These are phyloP conservation scores for Musca domestica DNA, from an alignment of 1,140 invertebrate genomes.

Conservation along the genomic window DNA sequence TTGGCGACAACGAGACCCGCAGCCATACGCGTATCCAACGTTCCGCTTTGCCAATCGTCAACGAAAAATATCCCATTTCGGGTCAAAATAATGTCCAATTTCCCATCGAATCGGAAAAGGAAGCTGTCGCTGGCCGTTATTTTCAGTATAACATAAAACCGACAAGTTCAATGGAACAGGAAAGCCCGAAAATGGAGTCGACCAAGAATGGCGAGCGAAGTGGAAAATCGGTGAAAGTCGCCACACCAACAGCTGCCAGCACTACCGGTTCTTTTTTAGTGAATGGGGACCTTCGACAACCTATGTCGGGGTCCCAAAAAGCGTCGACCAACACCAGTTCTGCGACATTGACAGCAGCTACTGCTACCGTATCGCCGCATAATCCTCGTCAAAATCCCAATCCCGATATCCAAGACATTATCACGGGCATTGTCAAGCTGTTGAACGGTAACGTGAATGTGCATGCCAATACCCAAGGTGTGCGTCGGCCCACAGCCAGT, in stretches of 20 bases:
- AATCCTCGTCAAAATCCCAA: constrained; percentile 55
- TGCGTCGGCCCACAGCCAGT: constrained; percentile 57
- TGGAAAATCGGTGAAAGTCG: constrained; percentile 31
- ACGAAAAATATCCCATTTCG: constrained; percentile 34
- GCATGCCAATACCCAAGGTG: constrained; percentile 65
- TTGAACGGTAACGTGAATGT: constrained; percentile 85
- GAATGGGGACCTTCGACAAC: constrained; percentile 51
- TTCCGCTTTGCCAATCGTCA: constrained; percentile 46
- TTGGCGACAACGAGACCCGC: constrained; percentile 41
- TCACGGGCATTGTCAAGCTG: constrained; percentile 84
- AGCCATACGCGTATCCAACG: constrained; percentile 36
- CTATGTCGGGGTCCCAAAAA: constrained; percentile 52
- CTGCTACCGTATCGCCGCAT: constrained; percentile 42
- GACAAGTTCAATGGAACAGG: constrained; percentile 37
- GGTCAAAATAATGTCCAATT: constrained; percentile 43
- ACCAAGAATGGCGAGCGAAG: constrained; percentile 35
- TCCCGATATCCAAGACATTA: constrained; percentile 86
- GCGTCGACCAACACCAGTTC: constrained; percentile 45
- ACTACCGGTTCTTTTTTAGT: constrained; percentile 47
- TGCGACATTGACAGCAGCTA: constrained; percentile 37
- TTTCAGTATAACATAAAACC: constrained; percentile 52
- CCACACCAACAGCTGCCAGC: constrained; percentile 26
- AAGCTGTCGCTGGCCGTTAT: constrained; percentile 40
- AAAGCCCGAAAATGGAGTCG: constrained; percentile 35
- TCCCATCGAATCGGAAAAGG: constrained; percentile 36